Evolutionary conservation across 2,113 vertebrate species (phyloP).

Genomic region (Benitochromis conjunctus): DNA sequence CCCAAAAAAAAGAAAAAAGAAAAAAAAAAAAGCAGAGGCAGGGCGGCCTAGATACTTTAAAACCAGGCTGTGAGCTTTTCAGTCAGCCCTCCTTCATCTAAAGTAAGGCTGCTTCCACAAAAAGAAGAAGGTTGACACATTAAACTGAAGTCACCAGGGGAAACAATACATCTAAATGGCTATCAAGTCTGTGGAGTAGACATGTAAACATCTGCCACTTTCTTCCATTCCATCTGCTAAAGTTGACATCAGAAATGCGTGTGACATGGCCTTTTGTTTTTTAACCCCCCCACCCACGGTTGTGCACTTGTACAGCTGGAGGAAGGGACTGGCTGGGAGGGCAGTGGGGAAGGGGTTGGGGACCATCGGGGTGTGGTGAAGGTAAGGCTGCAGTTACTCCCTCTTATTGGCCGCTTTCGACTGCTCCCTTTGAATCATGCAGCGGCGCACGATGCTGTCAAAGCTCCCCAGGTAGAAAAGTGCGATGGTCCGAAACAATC

Average conservation of each 20-base stretch:
- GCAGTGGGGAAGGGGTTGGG: not conserved
- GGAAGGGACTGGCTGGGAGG: not conserved
- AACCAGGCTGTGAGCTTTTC: constrained; percentile 29
- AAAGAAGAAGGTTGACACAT: constrained; percentile 39
- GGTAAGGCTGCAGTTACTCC: constrained; percentile 69
- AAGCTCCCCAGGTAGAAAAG: constrained; percentile 96
- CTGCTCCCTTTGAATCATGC: constrained; percentile 91
- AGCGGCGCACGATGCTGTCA: constrained; percentile 94
- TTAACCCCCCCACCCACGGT: not conserved
- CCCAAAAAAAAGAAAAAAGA: not conserved
- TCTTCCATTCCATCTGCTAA: constrained; percentile 2
- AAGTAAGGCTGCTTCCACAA: constrained; percentile 36
- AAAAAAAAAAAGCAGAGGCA: not conserved
- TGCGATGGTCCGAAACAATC: constrained; percentile 90
- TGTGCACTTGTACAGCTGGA: constrained; percentile 34
- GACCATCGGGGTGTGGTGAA: not conserved
- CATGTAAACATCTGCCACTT: constrained; percentile 41
- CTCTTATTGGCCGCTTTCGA: constrained; percentile 82
- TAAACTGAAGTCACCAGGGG: constrained; percentile 32
- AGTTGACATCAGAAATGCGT: constrained; percentile 4
- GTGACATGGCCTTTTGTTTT: not conserved
- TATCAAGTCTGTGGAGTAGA: not conserved
- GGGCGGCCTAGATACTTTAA: constrained; percentile 14
- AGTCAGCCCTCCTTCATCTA: constrained; percentile 19
- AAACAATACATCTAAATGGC: not conserved